Percentiles rank a stretch among this genome's conserved stretches.
Conservation (phyloP, 2,113 vertebrate species). For the Amblyopsis rosae region DNA sequence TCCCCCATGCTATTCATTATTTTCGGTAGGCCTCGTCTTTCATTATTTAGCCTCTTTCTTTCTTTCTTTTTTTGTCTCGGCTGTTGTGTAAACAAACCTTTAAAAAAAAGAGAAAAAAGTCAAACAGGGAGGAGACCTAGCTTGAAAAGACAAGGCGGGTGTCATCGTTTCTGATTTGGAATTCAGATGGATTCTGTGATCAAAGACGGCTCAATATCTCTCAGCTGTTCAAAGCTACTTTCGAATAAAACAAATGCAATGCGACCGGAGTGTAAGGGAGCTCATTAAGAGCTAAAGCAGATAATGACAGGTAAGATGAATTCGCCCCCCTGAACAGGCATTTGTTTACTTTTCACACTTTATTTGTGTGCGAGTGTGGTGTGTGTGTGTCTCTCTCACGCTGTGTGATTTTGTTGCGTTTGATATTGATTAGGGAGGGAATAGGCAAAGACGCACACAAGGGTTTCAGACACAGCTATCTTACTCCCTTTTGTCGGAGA, state of each 20-base stretch:
- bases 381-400: slow-evolving; percentile 37
- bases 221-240: slow-evolving; percentile 95
- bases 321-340: slow-evolving; percentile 66
- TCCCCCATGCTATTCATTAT: slow-evolving; percentile 25
- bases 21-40: not conserved
- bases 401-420: slow-evolving; percentile 64
- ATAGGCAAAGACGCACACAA: slow-evolving; percentile 61
- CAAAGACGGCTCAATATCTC: slow-evolving; percentile 88
- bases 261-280: slow-evolving; percentile 92
- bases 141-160: slow-evolving; percentile 33
- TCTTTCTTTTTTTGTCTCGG: slow-evolving; percentile 25
- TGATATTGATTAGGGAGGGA: slow-evolving; percentile 80
- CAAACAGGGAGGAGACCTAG: slow-evolving; percentile 65
- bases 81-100: slow-evolving; percentile 75
- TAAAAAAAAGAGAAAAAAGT: slow-evolving; percentile 53
- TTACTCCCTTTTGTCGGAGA: slow-evolving; percentile 64
- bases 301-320: slow-evolving; percentile 87
- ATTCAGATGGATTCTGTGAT: slow-evolving; percentile 93
- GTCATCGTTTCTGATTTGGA: slow-evolving; percentile 85
- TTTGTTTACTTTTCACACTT: slow-evolving; percentile 74
- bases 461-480: slow-evolving; percentile 50
- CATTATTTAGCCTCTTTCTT: slow-evolving; percentile 60
- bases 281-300: slow-evolving; percentile 93
- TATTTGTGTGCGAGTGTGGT: slow-evolving; percentile 42
- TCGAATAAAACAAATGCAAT: slow-evolving; percentile 91